A percentile compares a stretch with the other conserved stretches of the same genome.
Evolutionary conservation across 2,113 vertebrate species (phyloP).

Genomic region (Penelope pileata): DNA sequence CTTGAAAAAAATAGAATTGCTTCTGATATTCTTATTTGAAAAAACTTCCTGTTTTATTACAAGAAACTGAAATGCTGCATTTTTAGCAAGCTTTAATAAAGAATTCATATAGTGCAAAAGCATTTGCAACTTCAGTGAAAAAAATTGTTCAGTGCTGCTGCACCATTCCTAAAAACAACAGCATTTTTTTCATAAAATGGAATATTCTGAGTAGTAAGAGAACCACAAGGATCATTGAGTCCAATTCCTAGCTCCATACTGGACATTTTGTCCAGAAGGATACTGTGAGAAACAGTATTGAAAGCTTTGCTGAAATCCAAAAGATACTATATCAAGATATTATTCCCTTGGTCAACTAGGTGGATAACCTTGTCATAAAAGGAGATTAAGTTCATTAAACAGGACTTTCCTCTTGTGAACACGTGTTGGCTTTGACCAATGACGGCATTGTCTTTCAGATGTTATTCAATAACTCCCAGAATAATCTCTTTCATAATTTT

Average conservation of each 20-base stretch:
- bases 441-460: not conserved
- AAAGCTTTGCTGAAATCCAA: not conserved
- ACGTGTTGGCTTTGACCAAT: not conserved
- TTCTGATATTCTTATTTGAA: not conserved
- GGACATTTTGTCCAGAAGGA: not conserved
- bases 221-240: too few species aligned
- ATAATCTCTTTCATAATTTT: not conserved
- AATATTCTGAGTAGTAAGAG: too few species aligned
- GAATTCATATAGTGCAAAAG: not conserved
- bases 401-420: not conserved
- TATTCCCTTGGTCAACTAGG: not conserved
- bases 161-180: not conserved
- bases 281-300: not conserved
- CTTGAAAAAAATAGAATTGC: not conserved
- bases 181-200: too few species aligned
- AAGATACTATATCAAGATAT: not conserved
- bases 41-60: not conserved
- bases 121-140: not conserved
- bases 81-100: not conserved
- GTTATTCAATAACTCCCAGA: not conserved
- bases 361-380: not conserved
- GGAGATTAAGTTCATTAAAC: not conserved
- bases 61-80: not conserved
- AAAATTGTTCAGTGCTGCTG: not conserved
- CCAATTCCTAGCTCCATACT: not conserved